phyloP scores from a whole-genome alignment of 2,797 vertebrate genomes.

The Cryptoblepharus egeriae region DNA sequence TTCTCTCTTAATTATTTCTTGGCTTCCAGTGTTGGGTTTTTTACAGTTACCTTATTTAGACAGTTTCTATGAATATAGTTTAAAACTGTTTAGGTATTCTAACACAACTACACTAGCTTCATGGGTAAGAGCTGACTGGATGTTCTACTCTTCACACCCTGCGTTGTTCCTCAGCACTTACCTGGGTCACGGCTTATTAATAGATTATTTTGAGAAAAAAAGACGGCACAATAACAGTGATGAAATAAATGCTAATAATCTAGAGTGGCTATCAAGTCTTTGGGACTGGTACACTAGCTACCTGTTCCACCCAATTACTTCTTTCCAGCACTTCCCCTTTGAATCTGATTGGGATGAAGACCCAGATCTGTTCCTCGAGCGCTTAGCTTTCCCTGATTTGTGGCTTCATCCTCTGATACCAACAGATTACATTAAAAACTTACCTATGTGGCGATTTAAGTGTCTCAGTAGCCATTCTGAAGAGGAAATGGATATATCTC shows the following conservation, averaged over 20 bases:
- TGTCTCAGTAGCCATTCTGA: slow-evolving; percentile 64
- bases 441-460: slow-evolving; percentile 91
- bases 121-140: slow-evolving; percentile 95
- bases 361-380: slow-evolving; percentile 88
- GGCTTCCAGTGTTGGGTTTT: slow-evolving; percentile 94
- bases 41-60: slow-evolving; percentile 95
- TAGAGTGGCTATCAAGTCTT: slow-evolving; percentile 96
- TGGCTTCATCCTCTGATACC: slow-evolving; percentile 95
- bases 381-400: slow-evolving; percentile 93
- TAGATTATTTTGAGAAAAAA: slow-evolving; percentile 98
- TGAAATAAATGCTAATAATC: slow-evolving; percentile 90
- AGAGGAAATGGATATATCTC: slow-evolving; percentile 71
- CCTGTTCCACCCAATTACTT: slow-evolving; percentile 92
- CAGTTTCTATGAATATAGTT: slow-evolving; percentile 91
- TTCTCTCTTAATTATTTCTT: slow-evolving; percentile 94
- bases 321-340: slow-evolving; percentile 89
- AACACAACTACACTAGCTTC: slow-evolving; percentile 94
- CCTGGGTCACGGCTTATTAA: slow-evolving; percentile 91
- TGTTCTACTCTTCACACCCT: slow-evolving; percentile 97
- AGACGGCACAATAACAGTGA: slow-evolving; percentile 82
- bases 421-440: slow-evolving; percentile 92
- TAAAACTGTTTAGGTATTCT: slow-evolving; percentile 93
- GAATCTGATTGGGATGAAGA: slow-evolving; percentile 96
- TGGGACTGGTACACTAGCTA: slow-evolving; percentile 99
- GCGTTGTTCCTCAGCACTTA: slow-evolving; percentile 96